Evolutionary conservation across 35 echinoderm and acorn worm genomes (phyloP).

Genomic region (Chiridota heheva): DNA sequence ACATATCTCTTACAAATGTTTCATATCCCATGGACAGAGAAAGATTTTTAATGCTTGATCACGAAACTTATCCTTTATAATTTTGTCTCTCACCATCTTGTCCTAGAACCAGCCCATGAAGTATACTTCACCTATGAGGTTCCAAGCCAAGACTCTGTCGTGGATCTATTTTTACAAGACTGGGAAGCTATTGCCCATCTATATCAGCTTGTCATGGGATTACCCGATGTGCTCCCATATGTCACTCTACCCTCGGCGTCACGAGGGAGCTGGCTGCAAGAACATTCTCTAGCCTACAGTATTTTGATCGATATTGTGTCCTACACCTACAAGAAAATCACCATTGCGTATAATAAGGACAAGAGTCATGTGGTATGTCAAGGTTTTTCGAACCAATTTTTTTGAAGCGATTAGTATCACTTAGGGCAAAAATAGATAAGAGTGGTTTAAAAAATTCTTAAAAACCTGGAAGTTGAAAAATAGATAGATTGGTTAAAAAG

Average conservation of each 20-base stretch:
- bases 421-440: not conserved
- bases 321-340: constrained; percentile 77
- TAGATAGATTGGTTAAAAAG: too few relatives aligned
- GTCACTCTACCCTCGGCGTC: constrained; percentile 42
- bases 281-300: constrained; percentile 47
- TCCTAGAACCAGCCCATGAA: constrained; percentile 59
- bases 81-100: not conserved
- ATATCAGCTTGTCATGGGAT: constrained; percentile 70
- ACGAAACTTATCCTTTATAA: too few relatives aligned
- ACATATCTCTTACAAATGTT: too few relatives aligned
- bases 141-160: constrained; percentile 25
- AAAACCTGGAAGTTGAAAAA: too few relatives aligned
- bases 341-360: constrained; percentile 82
- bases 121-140: constrained; percentile 78
- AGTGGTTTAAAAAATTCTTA: too few relatives aligned
- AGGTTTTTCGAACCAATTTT: not conserved
- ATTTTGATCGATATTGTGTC: constrained; percentile 68
- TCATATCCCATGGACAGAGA: not conserved
- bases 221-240: constrained; percentile 58
- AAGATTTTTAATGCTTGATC: not conserved
- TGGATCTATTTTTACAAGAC: constrained; percentile 76
- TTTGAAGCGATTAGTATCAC: not conserved
- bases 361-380: constrained; percentile 49
- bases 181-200: constrained; percentile 87
- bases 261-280: constrained; percentile 32